Conservation (phyloP, 2,113 vertebrate species). For the Neogobius melanostomus region DNA sequence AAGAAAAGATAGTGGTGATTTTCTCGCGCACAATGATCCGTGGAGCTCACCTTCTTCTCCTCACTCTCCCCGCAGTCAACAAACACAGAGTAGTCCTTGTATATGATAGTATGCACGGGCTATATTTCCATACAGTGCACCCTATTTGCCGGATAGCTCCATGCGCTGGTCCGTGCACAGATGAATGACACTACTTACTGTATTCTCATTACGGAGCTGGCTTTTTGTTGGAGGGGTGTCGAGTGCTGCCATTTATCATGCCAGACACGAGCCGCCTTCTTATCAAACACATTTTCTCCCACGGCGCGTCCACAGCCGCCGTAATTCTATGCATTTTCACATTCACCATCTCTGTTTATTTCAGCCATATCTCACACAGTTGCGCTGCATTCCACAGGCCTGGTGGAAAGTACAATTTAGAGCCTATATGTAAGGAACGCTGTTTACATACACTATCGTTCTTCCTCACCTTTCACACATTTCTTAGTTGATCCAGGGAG, state of each 20-base stretch:
- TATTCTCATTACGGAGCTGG: conserved; percentile 55
- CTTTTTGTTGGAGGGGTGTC: conserved; percentile 34
- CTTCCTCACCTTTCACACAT: neutral
- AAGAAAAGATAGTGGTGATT: too few species aligned
- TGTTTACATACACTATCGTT: neutral
- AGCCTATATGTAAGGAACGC: neutral
- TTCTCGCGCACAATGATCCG: too few species aligned
- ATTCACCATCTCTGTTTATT: conserved; percentile 45
- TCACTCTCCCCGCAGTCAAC: neutral
- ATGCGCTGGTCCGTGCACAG: conserved; percentile 42
- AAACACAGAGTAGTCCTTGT: neutral
- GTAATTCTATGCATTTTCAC: conserved; percentile 48
- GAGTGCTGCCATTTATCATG: conserved; percentile 53
- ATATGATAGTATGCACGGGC: neutral
- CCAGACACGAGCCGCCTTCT: conserved; percentile 33
- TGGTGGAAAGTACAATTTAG: neutral
- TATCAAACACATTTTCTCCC: conserved; percentile 52
- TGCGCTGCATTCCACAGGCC: neutral
- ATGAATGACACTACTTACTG: conserved; percentile 59
- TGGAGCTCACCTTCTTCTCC: neutral
- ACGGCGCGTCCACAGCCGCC: conserved; percentile 30
- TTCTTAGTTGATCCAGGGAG: too few species aligned
- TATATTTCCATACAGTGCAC: conserved; percentile 31
- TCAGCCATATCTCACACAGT: conserved; percentile 5
- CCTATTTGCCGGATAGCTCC: conserved; percentile 40